phyloP scores from a whole-genome alignment of 2,113 vertebrate species.

The Hiodon tergisus region DNA sequence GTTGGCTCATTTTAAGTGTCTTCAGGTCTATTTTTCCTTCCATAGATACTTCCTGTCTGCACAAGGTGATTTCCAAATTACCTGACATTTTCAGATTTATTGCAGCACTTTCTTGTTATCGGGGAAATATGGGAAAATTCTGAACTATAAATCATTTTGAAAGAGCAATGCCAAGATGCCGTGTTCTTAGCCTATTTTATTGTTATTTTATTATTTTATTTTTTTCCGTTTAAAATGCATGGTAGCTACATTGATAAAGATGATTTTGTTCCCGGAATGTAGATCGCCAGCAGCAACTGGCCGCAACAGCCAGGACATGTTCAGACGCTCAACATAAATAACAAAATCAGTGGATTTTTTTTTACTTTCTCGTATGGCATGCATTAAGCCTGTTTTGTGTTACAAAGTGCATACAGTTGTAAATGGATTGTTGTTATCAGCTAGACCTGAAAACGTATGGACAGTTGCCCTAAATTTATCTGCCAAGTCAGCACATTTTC shows the following conservation, averaged over 20 bases:
- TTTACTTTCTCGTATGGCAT: too few relatives aligned
- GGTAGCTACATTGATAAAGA: not conserved
- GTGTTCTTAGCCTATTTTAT: not conserved
- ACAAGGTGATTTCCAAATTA: conserved; percentile 16
- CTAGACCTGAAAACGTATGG: too few relatives aligned
- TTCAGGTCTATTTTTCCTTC: conserved; percentile 4
- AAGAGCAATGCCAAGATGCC: conserved; percentile 7
- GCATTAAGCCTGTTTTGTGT: too few relatives aligned
- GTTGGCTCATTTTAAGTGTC: not conserved
- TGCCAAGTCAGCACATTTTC: too few relatives aligned
- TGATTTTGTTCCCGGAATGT: not conserved
- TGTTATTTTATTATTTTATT: too few relatives aligned
- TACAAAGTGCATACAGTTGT: too few relatives aligned
- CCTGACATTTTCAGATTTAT: conserved; percentile 24
- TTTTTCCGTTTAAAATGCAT: not conserved
- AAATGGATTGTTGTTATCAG: too few relatives aligned
- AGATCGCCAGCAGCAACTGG: not conserved
- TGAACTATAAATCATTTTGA: conserved; percentile 23
- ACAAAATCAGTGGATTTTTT: too few relatives aligned
- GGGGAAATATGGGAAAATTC: conserved; percentile 15
- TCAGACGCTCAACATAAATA: too few relatives aligned
- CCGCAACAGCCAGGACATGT: not conserved
- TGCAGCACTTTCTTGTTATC: conserved; percentile 21
- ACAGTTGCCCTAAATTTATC: too few relatives aligned
- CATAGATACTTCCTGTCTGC: conserved; percentile 15